Conservation (phyloP, 2,113 vertebrate genomes). For the Hypomesus transpacificus region DNA sequence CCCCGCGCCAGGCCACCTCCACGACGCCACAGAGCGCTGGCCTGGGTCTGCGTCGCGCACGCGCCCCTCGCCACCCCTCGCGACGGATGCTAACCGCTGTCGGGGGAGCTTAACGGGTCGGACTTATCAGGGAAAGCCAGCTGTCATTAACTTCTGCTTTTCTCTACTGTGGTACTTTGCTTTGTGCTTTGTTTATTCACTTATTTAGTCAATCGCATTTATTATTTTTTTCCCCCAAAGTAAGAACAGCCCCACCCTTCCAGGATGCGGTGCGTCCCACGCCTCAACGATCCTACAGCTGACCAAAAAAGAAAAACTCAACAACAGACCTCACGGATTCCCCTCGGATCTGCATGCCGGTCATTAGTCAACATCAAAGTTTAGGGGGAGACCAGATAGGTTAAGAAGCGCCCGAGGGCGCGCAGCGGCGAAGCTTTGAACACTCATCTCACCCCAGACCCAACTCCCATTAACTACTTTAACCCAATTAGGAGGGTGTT, state of each 20-base stretch:
- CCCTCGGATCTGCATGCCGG: slow-evolving; percentile 45
- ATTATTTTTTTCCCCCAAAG: too few relatives aligned
- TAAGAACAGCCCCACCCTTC: too few relatives aligned
- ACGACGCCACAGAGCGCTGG: slow-evolving; percentile 45
- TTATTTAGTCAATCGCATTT: background rate
- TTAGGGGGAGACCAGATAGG: slow-evolving; percentile 55
- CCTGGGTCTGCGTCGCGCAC: slow-evolving; percentile 41
- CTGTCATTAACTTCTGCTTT: slow-evolving; percentile 55
- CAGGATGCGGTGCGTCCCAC: too few relatives aligned
- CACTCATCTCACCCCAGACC: slow-evolving; percentile 57
- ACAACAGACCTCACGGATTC: slow-evolving; percentile 40
- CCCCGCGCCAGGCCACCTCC: slow-evolving; percentile 55
- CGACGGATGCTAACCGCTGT: slow-evolving; percentile 63
- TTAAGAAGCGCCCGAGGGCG: slow-evolving; percentile 57
- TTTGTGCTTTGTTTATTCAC: slow-evolving; percentile 26
- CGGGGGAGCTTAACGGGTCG: slow-evolving; percentile 65
- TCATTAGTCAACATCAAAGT: slow-evolving; percentile 69
- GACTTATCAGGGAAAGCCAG: slow-evolving; percentile 61
- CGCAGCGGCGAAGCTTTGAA: slow-evolving; percentile 56
- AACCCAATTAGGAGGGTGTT: slow-evolving; percentile 66
- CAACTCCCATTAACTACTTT: slow-evolving; percentile 59
- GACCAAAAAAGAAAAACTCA: background rate
- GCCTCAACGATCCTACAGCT: too few relatives aligned
- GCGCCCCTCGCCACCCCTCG: slow-evolving; percentile 33
- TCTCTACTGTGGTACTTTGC: slow-evolving; percentile 34